Evolutionary conservation across 2,797 vertebrate species (phyloP).

Genomic region (Dipus sagitta): DNA sequence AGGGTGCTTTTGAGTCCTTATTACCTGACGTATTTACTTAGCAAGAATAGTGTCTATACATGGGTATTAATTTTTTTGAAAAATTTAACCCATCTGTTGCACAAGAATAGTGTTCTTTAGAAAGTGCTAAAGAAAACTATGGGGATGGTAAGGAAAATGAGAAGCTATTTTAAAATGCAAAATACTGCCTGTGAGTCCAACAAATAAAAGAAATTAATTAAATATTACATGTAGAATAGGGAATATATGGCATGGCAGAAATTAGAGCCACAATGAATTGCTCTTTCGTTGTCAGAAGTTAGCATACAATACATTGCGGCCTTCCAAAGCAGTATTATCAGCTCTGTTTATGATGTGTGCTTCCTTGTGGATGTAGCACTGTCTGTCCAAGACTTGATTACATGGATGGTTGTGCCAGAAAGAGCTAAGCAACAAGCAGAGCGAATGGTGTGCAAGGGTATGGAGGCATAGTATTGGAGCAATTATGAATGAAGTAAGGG

Average conservation of each 20-base stretch:
- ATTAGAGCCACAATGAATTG: neutral
- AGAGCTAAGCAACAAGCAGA: neutral
- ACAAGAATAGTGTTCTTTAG: constrained; percentile 21
- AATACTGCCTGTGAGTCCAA: constrained; percentile 18
- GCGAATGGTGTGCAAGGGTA: neutral
- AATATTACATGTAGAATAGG: constrained; percentile 27
- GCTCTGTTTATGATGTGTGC: neutral
- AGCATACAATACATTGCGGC: neutral
- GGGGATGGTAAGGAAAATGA: neutral
- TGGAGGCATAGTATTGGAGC: constrained; percentile 2
- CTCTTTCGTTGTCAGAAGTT: constrained; percentile 51
- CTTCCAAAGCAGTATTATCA: constrained; percentile 15
- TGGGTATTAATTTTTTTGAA: constrained; percentile 23
- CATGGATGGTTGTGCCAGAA: neutral
- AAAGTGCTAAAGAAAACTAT: constrained; percentile 57
- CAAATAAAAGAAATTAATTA: constrained; percentile 63
- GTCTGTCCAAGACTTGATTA: constrained; percentile 56
- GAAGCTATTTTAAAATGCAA: constrained; percentile 45
- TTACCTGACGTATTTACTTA: constrained; percentile 26
- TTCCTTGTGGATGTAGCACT: constrained; percentile 2
- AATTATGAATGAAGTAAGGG: constrained; percentile 45
- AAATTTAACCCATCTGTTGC: constrained; percentile 41
- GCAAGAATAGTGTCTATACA: neutral
- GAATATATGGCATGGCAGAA: neutral
- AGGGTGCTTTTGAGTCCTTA: neutral